Percentiles rank a stretch among this genome's conserved stretches.
phyloP scores from a whole-genome alignment of 2,797 vertebrate genomes.

The Pangasius sanitwongsei region DNA sequence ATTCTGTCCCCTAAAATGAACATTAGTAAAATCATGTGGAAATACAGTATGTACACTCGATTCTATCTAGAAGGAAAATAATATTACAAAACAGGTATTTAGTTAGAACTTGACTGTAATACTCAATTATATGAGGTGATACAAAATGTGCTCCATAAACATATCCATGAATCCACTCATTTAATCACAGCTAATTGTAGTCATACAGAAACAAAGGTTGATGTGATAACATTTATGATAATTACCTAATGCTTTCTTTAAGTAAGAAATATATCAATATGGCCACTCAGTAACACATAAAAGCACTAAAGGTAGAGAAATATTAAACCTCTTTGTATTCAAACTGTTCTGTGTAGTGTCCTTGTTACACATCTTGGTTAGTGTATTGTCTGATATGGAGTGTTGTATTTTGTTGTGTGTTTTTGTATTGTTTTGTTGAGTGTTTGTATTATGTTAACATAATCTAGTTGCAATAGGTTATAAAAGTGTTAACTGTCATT shows the following conservation, averaged over 20 bases:
- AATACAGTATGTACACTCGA: not conserved
- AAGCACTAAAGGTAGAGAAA: not conserved
- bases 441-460: not conserved
- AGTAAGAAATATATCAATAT: not conserved
- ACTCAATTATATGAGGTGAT: not conserved
- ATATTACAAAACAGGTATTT: not conserved
- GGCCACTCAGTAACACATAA: not conserved
- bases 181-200: not conserved
- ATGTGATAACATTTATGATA: not conserved
- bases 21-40: not conserved
- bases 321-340: not conserved
- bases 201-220: not conserved
- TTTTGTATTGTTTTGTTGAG: not conserved
- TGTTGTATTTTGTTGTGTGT: not conserved
- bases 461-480: not conserved
- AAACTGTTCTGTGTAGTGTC: not conserved
- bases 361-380: not conserved
- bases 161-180: not conserved
- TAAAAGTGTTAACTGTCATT: not conserved
- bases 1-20: not conserved
- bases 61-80: not conserved
- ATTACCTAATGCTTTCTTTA: not conserved
- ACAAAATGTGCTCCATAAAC: not conserved
- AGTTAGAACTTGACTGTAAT: not conserved
- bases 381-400: not conserved